These are phyloP conservation scores for Passerina amoena DNA, from an alignment of 2,113 vertebrate genomes.

Conservation along the genomic window DNA sequence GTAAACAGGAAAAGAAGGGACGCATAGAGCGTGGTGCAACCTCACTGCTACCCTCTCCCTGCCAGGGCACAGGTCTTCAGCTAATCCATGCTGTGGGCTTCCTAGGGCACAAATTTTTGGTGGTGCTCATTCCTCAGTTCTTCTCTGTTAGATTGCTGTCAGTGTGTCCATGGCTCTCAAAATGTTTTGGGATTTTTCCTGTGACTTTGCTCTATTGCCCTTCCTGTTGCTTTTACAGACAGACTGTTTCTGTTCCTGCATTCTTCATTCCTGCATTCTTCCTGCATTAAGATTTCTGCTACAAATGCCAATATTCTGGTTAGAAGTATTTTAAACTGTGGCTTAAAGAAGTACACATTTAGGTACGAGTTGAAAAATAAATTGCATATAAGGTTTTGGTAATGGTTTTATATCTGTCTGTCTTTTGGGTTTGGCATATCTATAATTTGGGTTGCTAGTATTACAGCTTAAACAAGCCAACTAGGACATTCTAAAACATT, in stretches of 20 bases:
- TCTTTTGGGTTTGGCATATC: not conserved
- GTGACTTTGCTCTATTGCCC: not conserved
- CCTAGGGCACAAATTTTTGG: not conserved
- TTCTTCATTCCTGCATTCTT: not conserved
- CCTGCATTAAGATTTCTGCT: not conserved
- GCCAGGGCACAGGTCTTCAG: not conserved
- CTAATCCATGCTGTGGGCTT: not conserved
- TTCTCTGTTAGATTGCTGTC: not conserved
- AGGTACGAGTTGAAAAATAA: not conserved
- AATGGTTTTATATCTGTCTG: not conserved
- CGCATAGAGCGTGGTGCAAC: not conserved
- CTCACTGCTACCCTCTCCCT: not conserved
- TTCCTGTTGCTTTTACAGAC: not conserved
- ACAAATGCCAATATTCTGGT: not conserved
- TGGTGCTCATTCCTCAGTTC: not conserved
- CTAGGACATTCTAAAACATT: not conserved
- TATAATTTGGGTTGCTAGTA: not conserved
- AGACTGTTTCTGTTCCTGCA: not conserved
- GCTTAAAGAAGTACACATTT: not conserved
- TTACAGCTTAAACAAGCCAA: not conserved
- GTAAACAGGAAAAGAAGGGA: not conserved
- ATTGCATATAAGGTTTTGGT: not conserved
- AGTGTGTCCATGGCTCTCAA: not conserved
- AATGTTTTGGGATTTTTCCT: fast-evolving
- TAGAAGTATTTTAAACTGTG: not conserved